phyloP scores from a whole-genome alignment of 1,140 invertebrate genomes.

The Bombus ignitus region DNA sequence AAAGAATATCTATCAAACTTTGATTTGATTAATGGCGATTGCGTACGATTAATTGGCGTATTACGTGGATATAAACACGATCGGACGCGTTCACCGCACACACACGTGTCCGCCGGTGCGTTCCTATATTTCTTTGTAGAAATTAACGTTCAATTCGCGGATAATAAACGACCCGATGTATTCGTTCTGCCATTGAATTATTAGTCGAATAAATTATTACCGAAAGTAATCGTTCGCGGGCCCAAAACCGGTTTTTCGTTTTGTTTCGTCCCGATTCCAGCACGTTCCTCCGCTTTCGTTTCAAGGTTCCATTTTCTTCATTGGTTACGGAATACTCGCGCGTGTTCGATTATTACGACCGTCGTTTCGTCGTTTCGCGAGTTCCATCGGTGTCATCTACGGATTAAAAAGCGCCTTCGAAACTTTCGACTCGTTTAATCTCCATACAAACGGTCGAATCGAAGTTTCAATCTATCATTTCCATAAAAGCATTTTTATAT shows the following conservation, averaged over 20 bases:
- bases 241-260: slow-evolving; percentile 37
- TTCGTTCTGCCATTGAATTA: slow-evolving; percentile 33
- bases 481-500: not conserved
- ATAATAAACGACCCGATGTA: slow-evolving; percentile 8
- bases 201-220: slow-evolving; percentile 43
- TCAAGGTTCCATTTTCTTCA: slow-evolving; percentile 16
- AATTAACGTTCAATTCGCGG: slow-evolving; percentile 45
- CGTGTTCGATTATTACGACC: not conserved
- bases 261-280: not conserved
- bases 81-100: too few species aligned
- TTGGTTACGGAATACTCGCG: not conserved
- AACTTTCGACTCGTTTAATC: not conserved
- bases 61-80: slow-evolving; percentile 42
- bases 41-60: slow-evolving; percentile 56
- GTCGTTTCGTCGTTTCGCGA: not conserved
- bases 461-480: not conserved
- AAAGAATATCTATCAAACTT: slow-evolving; percentile 12
- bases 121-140: slow-evolving; percentile 35
- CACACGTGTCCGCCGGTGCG: not conserved
- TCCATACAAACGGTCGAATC: not conserved
- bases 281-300: slow-evolving; percentile 17
- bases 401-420: not conserved
- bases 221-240: slow-evolving; percentile 34
- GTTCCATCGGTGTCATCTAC: not conserved
- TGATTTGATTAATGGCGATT: slow-evolving; percentile 53